A percentile compares a stretch with the other conserved stretches of the same genome.
These are phyloP conservation scores for Drosophila sordidula DNA, from an alignment of 2,888 invertebrate species.

Conservation along the genomic window DNA sequence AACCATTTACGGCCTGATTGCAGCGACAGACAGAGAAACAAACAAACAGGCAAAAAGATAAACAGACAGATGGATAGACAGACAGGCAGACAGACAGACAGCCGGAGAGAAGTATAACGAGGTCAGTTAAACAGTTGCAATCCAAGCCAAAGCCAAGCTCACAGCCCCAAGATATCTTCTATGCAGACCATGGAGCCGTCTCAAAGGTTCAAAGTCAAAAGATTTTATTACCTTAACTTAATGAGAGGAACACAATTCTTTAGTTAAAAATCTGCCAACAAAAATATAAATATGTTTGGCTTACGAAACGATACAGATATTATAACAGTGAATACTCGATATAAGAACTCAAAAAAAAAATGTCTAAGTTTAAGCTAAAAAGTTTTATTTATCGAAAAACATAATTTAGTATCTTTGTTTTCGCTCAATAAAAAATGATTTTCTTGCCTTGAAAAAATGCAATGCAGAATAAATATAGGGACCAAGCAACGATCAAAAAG, in stretches of 20 bases:
- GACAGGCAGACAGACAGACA: background rate
- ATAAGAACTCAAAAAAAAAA: too few relatives aligned
- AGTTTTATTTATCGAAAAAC: too few relatives aligned
- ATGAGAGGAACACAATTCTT: background rate
- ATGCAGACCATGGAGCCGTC: slow-evolving; percentile 21
- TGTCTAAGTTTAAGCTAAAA: too few relatives aligned
- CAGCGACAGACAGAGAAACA: slow-evolving; percentile 32
- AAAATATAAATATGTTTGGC: too few relatives aligned
- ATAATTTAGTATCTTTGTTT: too few relatives aligned
- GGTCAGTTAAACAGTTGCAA: slow-evolving; percentile 47
- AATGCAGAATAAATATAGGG: too few relatives aligned
- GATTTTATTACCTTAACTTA: background rate
- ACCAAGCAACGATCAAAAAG: too few relatives aligned
- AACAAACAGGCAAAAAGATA: slow-evolving; percentile 7
- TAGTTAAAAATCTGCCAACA: too few relatives aligned
- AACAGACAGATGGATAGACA: slow-evolving; percentile 3
- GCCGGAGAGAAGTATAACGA: slow-evolving; percentile 46
- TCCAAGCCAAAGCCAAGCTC: slow-evolving; percentile 3
- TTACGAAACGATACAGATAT: too few relatives aligned
- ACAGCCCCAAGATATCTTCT: background rate
- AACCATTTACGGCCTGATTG: slow-evolving; percentile 77
- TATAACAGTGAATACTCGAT: too few relatives aligned
- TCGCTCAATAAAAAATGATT: too few relatives aligned
- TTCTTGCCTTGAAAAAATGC: too few relatives aligned
- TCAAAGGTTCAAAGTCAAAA: slow-evolving; percentile 11